Evolutionary conservation across 1,140 invertebrate species (phyloP).

Genomic region (Drosophila parabipectinata): DNA sequence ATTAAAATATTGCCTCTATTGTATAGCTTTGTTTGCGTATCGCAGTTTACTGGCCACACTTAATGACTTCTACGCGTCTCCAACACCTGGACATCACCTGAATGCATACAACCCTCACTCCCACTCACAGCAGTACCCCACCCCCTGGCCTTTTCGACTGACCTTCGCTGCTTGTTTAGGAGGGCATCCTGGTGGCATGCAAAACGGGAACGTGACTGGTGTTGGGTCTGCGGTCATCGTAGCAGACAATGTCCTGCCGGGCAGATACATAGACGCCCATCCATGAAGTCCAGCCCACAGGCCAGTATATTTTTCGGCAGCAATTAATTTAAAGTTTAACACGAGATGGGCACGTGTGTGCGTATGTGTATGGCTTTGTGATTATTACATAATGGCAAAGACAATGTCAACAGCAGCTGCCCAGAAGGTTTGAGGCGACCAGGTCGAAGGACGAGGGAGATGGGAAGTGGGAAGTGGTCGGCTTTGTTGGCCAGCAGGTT

Average conservation of each 20-base stretch:
- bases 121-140: slow-evolving; percentile 6
- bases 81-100: slow-evolving; percentile 35
- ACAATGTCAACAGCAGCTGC: slow-evolving; percentile 37
- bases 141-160: slow-evolving; percentile 31
- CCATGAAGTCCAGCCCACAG: slow-evolving; percentile 1
- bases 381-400: slow-evolving; percentile 66
- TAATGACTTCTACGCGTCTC: slow-evolving; percentile 75
- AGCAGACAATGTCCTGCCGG: slow-evolving; percentile 43
- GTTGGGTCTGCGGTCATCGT: slow-evolving; percentile 66
- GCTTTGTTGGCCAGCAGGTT: slow-evolving; percentile 49
- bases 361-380: slow-evolving; percentile 18
- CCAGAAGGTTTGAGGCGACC: background rate
- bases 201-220: slow-evolving; percentile 60
- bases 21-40: slow-evolving; percentile 56
- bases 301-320: slow-evolving; percentile 64
- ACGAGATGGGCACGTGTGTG: slow-evolving; percentile 35
- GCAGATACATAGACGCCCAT: slow-evolving; percentile 9
- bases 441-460: background rate
- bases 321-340: slow-evolving; percentile 78
- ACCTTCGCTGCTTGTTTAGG: slow-evolving; percentile 30
- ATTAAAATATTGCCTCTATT: slow-evolving; percentile 1
- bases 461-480: slow-evolving; percentile 4
- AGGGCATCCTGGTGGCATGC: slow-evolving; percentile 34
- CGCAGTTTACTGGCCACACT: slow-evolving; percentile 69
- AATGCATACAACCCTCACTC: slow-evolving; percentile 18